phyloP scores from a whole-genome alignment of 2,888 invertebrate genomes.

The Buathra laborator region DNA sequence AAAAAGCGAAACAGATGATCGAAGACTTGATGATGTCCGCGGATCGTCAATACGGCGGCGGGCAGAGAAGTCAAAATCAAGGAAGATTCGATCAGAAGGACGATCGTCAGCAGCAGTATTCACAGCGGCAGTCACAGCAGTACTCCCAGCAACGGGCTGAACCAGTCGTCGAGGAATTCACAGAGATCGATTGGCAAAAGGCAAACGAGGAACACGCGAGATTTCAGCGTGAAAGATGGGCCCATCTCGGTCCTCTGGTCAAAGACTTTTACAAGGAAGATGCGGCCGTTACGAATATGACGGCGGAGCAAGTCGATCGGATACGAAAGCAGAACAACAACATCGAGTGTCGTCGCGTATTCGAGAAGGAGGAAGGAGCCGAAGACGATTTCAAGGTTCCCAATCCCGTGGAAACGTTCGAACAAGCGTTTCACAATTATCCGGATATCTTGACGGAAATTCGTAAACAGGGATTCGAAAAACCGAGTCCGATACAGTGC shows the following conservation, averaged over 20 bases:
- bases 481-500: conserved; percentile 96
- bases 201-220: conserved; percentile 86
- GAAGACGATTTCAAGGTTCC: conserved; percentile 86
- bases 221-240: conserved; percentile 87
- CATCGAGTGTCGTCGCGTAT: conserved; percentile 90
- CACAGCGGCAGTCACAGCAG: neutral
- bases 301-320: conserved; percentile 87
- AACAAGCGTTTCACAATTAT: conserved; percentile 89
- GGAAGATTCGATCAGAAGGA: conserved; percentile 15
- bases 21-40: conserved; percentile 80
- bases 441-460: conserved; percentile 95
- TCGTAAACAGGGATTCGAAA: conserved; percentile 91
- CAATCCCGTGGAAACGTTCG: conserved; percentile 93
- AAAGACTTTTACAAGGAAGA: conserved; percentile 95
- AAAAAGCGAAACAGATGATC: conserved; percentile 85
- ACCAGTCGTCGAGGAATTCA: conserved; percentile 52
- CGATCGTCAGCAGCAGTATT: neutral
- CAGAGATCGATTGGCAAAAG: conserved; percentile 87
- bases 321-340: conserved; percentile 90
- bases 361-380: conserved; percentile 86
- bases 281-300: conserved; percentile 89
- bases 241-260: conserved; percentile 88
- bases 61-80: conserved; percentile 17
- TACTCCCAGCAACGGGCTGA: neutral
- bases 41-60: conserved; percentile 36